phyloP scores from a whole-genome alignment of 2,888 invertebrate genomes.

The Gymnosoma rotundatum region DNA sequence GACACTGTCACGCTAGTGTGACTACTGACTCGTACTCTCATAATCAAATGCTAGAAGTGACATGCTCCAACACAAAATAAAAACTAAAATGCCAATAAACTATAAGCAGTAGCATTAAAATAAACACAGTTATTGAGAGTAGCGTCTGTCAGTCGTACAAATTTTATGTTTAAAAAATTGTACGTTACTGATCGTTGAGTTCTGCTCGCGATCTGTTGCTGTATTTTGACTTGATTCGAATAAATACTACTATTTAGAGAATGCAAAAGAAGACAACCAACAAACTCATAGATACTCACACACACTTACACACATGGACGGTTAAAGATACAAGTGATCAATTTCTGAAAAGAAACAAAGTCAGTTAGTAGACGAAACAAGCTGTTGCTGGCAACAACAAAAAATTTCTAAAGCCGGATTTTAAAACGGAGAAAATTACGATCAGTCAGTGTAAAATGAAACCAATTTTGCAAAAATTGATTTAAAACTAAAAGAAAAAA shows the following conservation, averaged over 20 bases:
- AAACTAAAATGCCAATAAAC: slow-evolving; percentile 18
- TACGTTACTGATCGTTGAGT: slow-evolving; percentile 21
- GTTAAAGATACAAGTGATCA: slow-evolving; percentile 63
- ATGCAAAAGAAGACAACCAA: slow-evolving; percentile 29
- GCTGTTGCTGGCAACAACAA: slow-evolving; percentile 67
- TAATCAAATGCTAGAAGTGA: slow-evolving; percentile 33
- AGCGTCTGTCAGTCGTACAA: slow-evolving; percentile 22
- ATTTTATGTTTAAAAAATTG: not conserved
- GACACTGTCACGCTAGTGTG: slow-evolving; percentile 37
- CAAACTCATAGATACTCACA: slow-evolving; percentile 45
- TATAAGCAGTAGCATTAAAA: slow-evolving; percentile 25
- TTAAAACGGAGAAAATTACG: not conserved
- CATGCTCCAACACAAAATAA: slow-evolving; percentile 42
- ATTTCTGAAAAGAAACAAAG: slow-evolving; percentile 58
- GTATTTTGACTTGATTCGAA: slow-evolving; percentile 15
- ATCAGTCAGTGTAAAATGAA: slow-evolving; percentile 3
- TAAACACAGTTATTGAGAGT: slow-evolving; percentile 38
- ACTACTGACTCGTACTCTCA: slow-evolving; percentile 23
- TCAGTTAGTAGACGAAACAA: slow-evolving; percentile 68
- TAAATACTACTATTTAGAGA: not conserved
- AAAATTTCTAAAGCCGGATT: slow-evolving; percentile 36
- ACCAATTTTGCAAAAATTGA: slow-evolving; percentile 23
- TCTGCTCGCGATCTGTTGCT: slow-evolving; percentile 45
- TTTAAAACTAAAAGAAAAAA: not conserved
- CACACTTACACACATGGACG: slow-evolving; percentile 5